Evolutionary conservation across 2,113 vertebrate species (phyloP).

Genomic region (Rhadina sibilatrix): DNA sequence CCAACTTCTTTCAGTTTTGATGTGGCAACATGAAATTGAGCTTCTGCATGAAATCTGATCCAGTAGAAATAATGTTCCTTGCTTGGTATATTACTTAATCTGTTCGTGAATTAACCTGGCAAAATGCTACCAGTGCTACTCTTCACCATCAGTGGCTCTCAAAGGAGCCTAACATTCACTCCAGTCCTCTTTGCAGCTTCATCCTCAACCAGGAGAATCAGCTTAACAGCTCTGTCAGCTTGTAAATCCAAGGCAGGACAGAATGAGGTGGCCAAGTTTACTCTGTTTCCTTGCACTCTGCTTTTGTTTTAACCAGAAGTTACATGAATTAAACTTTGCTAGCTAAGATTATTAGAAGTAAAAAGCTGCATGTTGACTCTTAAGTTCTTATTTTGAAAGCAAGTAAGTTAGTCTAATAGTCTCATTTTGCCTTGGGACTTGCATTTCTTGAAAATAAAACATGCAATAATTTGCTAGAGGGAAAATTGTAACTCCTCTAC

Average conservation of each 20-base stretch:
- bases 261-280: background rate
- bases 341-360: background rate
- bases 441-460: background rate
- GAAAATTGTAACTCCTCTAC: background rate
- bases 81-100: background rate
- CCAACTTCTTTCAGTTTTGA: background rate
- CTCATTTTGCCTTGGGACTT: background rate
- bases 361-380: background rate
- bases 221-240: background rate
- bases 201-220: background rate
- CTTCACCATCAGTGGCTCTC: fast-evolving
- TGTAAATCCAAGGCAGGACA: background rate
- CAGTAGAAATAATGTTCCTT: background rate
- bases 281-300: background rate
- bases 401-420: background rate
- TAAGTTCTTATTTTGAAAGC: background rate
- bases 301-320: background rate
- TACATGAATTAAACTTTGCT: background rate
- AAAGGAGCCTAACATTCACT: background rate
- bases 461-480: background rate
- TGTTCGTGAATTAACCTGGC: background rate
- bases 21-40: background rate
- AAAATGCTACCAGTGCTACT: background rate
- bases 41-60: background rate
- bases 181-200: background rate